Conservation (phyloP, 2,888 invertebrate genomes). For the Papilio elwesi region DNA sequence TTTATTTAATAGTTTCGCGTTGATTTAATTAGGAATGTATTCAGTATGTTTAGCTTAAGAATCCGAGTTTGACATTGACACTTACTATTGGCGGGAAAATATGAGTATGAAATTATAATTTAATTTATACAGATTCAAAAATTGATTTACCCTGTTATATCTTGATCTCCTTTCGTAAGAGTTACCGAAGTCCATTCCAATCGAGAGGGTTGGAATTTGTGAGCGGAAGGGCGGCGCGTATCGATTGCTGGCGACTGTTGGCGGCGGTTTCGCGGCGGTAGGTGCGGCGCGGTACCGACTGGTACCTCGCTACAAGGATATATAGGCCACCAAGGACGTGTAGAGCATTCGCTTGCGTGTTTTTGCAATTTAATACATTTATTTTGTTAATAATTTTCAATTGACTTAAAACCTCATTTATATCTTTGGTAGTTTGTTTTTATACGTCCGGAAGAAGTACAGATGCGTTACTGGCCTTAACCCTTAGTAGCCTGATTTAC, state of each 20-base stretch:
- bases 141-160: conserved; percentile 83
- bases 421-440: no score
- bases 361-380: no score
- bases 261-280: conserved; percentile 56
- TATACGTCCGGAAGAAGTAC: no score
- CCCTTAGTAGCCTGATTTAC: no score
- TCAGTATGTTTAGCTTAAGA: not conserved
- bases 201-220: conserved; percentile 33
- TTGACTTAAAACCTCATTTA: no score
- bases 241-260: conserved; percentile 61
- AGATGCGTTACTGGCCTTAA: no score
- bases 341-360: no score
- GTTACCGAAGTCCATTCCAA: conserved; percentile 81
- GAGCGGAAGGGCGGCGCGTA: conserved; percentile 56
- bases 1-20: no score
- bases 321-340: conserved; percentile 48
- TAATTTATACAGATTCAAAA: not conserved
- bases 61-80: not conserved
- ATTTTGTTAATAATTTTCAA: no score
- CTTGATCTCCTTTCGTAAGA: conserved; percentile 83
- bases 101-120: not conserved
- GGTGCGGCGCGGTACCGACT: conserved; percentile 53
- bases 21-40: no score
- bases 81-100: conserved; percentile 9
- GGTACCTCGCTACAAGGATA: conserved; percentile 50